Base-by-base conservation (phyloP, 2,888 invertebrate species). In the Operophtera brumata region DNA sequence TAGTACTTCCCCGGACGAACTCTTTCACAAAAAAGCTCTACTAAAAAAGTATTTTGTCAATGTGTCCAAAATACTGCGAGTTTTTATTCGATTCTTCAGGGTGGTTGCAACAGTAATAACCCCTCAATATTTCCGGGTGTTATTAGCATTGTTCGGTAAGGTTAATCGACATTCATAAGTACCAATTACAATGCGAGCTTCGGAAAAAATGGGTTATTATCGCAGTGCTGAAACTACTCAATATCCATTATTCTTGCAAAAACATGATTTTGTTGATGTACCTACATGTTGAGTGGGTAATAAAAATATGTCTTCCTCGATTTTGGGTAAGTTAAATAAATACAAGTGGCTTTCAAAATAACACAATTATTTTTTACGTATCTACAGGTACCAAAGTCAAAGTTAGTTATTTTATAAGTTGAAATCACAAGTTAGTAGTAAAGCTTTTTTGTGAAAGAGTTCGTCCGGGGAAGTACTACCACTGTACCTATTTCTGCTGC, bases 121-220 rank as follows among this genome's bases (percentile, higher is more conserved):
- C 5, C 9, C 13, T 47, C 6, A 42, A 20, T 14, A 14, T 46
- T 52, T 57, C 52, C 57, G 35, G 28, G 37, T 57, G 10, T 34
- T 41, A 40, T 30, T 44, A 20, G 26, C 43, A 52, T 44, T 52
- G 36, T 45, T 26, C 14, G 8, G 20, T 25, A 57, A 48, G 47
- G 36, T 52, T 41, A 47, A 52, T 45, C 36, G 37, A 41, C 47
- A 49, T 47, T 28, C 49, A 44, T 11, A 46, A 47, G 30, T 36
- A 39, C 25, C 34, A 51, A 47, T 42, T 42, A 51, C 35, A 34
- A 47, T 45, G 13, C 39, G 41, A 46, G 34, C 48, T 40, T 53
- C 34, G 39, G 14, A 28, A 52, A 42, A 42, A 44, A 41, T 54
- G 12, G 36, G 13, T 54, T 50, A 36, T 57, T 50, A 20, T 45